A percentile compares a stretch with the other conserved stretches of the same genome.
Evolutionary conservation across 2,113 vertebrate species (phyloP).

Genomic region (Casuarius casuarius): DNA sequence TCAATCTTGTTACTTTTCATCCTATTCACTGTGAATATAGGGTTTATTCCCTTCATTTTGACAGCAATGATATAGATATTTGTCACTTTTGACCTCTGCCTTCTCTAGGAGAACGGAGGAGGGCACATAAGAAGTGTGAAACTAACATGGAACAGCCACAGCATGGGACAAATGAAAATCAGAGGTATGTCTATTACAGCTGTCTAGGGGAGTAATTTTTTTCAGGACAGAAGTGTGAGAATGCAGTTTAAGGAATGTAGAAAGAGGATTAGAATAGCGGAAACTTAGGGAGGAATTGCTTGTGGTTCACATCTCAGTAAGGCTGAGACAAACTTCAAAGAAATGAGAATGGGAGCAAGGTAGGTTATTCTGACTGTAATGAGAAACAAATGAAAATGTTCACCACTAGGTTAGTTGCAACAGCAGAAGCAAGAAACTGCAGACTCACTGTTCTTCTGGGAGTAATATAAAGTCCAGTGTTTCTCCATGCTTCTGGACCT

Average conservation of each 20-base stretch:
- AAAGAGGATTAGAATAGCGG: neutral
- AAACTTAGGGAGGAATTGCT: neutral
- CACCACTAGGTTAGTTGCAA: constrained; percentile 76
- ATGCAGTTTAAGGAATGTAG: neutral
- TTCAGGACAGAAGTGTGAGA: neutral
- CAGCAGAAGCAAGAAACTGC: constrained; percentile 60
- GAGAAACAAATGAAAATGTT: neutral
- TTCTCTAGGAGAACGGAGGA: neutral
- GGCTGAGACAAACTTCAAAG: neutral
- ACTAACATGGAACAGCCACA: neutral
- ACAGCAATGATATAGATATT: neutral
- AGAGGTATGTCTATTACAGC: neutral
- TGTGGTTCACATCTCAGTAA: neutral
- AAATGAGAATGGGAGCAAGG: neutral
- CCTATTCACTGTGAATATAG: neutral
- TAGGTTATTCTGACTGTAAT: neutral
- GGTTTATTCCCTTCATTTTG: neutral
- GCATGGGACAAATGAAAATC: neutral
- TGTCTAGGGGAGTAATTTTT: neutral
- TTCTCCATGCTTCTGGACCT: constrained; percentile 78
- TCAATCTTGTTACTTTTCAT: neutral
- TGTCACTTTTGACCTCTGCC: neutral
- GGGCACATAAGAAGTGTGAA: neutral
- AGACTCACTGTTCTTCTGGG: constrained; percentile 77
- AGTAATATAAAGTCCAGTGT: constrained; percentile 81